Conservation (phyloP, 2,797 vertebrate species). For the Erpetoichthys calabaricus region DNA sequence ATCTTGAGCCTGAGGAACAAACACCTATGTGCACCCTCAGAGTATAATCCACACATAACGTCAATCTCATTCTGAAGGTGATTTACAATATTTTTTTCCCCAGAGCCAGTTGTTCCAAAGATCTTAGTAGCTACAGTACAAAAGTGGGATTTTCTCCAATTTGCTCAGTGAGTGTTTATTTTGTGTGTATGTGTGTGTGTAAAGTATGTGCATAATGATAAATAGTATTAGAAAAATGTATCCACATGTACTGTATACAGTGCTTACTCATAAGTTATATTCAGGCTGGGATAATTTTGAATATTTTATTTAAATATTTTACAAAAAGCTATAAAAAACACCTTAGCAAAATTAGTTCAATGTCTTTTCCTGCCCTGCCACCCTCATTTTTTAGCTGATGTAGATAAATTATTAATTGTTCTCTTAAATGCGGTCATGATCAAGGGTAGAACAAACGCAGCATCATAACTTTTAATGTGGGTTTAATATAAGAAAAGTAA, state of each 20-base stretch:
- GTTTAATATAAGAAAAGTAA: too few relatives aligned
- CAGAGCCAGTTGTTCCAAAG: slow-evolving; percentile 27
- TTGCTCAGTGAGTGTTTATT: slow-evolving; percentile 18
- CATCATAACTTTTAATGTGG: too few relatives aligned
- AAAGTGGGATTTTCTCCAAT: slow-evolving; percentile 37
- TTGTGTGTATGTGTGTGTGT: too few relatives aligned
- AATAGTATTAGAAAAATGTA: too few relatives aligned
- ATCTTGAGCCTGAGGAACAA: slow-evolving; percentile 53
- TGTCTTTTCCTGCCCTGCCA: slow-evolving; percentile 8
- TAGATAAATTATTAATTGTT: slow-evolving; percentile 42
- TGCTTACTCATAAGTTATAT: not conserved
- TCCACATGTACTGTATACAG: too few relatives aligned
- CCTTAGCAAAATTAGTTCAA: slow-evolving; percentile 30
- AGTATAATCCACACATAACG: slow-evolving; percentile 46
- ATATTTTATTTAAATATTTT: slow-evolving; percentile 18
- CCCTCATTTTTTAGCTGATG: slow-evolving; percentile 30
- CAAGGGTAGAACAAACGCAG: slow-evolving; percentile 3
- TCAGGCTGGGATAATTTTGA: not conserved
- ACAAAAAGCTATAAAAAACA: slow-evolving; percentile 12
- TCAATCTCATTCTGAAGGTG: slow-evolving; percentile 48
- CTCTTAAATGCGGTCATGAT: slow-evolving; percentile 29
- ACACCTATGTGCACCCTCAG: slow-evolving; percentile 45
- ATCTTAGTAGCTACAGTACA: slow-evolving; percentile 17
- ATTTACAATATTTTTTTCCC: slow-evolving; percentile 47
- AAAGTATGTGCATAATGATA: too few relatives aligned